phyloP scores from a whole-genome alignment of 1,140 invertebrate genomes.

The Brachionus rotundiformis region DNA sequence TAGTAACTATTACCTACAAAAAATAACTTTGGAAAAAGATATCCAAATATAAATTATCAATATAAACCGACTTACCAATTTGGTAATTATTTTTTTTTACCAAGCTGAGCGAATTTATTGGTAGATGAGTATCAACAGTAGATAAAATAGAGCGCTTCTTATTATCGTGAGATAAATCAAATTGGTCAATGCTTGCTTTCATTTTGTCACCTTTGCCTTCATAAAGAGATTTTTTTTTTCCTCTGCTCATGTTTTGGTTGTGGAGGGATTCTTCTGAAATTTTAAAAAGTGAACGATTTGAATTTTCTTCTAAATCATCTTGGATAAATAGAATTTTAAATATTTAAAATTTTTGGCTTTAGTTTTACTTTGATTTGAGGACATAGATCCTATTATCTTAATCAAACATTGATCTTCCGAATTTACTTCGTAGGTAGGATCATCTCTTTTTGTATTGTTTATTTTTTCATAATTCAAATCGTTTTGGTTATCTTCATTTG shows the following conservation, averaged over 20 bases:
- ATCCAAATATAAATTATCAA: no score
- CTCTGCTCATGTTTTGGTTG: background rate
- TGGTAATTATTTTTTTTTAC: background rate
- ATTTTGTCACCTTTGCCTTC: background rate
- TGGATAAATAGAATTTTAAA: background rate
- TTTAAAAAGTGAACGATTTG: conserved; percentile 36
- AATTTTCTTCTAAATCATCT: conserved; percentile 37
- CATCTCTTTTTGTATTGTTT: background rate
- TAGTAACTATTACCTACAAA: no score
- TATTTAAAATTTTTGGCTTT: background rate
- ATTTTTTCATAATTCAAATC: conserved; percentile 24
- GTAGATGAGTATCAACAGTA: background rate
- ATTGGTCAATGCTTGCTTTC: background rate
- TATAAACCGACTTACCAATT: conserved; percentile 13
- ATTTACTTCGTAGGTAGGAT: background rate
- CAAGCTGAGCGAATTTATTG: background rate
- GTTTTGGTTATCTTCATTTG: conserved; percentile 5
- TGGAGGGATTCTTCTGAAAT: conserved; percentile 46
- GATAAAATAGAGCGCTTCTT: conserved; percentile 20
- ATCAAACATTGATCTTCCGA: conserved; percentile 17
- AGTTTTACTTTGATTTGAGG: conserved; percentile 16
- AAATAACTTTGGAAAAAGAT: no score
- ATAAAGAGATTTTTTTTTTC: background rate
- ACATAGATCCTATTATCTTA: background rate
- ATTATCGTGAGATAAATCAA: conserved; percentile 3